Percentiles rank a stretch among this genome's conserved stretches.
phyloP scores from a whole-genome alignment of 2,888 invertebrate genomes.

The Gryllus longicercus region DNA sequence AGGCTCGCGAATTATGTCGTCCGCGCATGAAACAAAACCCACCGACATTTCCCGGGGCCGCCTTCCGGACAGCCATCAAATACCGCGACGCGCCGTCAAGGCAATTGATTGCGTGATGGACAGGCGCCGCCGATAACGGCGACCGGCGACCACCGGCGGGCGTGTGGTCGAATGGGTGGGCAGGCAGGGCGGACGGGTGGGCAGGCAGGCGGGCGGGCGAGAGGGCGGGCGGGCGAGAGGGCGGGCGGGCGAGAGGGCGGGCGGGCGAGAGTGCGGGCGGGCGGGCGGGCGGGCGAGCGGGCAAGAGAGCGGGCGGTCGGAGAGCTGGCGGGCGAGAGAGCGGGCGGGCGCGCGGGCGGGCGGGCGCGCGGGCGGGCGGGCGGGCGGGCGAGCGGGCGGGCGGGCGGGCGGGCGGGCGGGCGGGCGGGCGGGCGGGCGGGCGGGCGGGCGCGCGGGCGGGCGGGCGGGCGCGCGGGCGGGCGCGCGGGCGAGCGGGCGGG shows the following conservation, averaged over 20 bases:
- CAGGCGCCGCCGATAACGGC: neutral
- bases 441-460: neutral
- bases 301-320: neutral
- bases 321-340: neutral
- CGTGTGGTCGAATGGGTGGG: neutral
- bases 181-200: neutral
- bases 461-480: neutral
- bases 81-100: neutral
- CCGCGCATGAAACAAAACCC: neutral
- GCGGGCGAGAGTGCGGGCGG: neutral
- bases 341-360: neutral
- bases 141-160: neutral
- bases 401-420: neutral
- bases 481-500: neutral
- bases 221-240: neutral
- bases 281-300: neutral
- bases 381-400: neutral
- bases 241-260: neutral
- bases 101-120: slow-evolving; percentile 17
- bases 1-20: neutral
- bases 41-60: neutral
- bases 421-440: neutral
- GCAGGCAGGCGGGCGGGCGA: neutral
- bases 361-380: neutral
- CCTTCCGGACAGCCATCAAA: neutral